A percentile compares a stretch with the other conserved stretches of the same genome.
Evolutionary conservation across 2,888 invertebrate genomes (phyloP).

Genomic region (Drosophila phalerata): DNA sequence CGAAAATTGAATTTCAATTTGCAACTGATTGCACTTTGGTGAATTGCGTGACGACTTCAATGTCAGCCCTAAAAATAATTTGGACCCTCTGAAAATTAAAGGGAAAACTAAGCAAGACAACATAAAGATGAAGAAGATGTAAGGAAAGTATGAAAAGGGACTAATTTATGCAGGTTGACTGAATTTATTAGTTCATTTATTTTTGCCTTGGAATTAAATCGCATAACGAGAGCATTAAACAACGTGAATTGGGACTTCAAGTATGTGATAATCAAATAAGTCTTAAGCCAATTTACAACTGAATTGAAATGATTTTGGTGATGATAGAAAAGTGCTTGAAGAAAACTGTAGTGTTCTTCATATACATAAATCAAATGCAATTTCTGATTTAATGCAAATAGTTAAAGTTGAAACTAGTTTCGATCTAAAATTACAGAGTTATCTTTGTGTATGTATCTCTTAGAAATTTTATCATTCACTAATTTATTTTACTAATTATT

Average conservation of each 20-base stretch:
- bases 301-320: conserved; percentile 4
- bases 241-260: conserved; percentile 11
- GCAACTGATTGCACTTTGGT: conserved; percentile 69
- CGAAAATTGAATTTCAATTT: conserved; percentile 76
- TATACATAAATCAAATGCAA: not conserved
- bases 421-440: not conserved
- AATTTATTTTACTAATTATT: not conserved
- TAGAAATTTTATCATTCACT: not conserved
- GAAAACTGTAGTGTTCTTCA: not conserved
- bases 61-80: conserved; percentile 18
- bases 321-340: not conserved
- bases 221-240: conserved; percentile 13
- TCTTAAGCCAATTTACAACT: conserved; percentile 14
- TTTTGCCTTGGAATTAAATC: conserved; percentile 22
- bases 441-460: not conserved
- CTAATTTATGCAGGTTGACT: conserved; percentile 66
- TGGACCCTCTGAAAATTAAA: not conserved
- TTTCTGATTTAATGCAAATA: not conserved
- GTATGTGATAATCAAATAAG: conserved; percentile 10
- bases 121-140: not conserved
- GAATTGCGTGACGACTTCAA: conserved; percentile 12
- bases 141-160: conserved; percentile 37
- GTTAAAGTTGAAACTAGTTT: not conserved
- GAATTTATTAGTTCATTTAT: conserved; percentile 48
- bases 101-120: not conserved